A percentile compares a stretch with the other conserved stretches of the same genome.
Conservation (phyloP, 2,113 vertebrate species). For the Megaleporinus macrocephalus region DNA sequence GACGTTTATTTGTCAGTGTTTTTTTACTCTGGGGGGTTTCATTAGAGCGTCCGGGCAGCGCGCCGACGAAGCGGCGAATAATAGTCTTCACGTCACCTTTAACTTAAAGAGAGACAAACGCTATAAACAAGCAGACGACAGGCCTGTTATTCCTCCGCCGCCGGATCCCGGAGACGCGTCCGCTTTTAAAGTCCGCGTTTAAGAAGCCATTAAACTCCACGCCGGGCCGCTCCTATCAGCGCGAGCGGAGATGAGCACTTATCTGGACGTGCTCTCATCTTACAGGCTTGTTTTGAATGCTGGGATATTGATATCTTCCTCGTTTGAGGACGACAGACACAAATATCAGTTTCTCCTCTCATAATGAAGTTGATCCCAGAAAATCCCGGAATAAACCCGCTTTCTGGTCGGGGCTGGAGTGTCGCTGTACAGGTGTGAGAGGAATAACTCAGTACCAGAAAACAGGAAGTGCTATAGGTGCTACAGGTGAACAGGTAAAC, state of each 20-base stretch:
- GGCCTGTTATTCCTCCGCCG: not conserved
- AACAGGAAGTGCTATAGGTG: no score
- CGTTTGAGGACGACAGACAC: not conserved
- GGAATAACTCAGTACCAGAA: no score
- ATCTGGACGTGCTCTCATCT: not conserved
- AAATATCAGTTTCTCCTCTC: not conserved
- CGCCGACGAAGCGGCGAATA: not conserved
- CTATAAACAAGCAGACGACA: slow-evolving; percentile 8
- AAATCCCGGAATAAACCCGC: not conserved
- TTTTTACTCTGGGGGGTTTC: not conserved
- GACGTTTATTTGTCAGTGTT: not conserved
- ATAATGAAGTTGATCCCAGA: not conserved
- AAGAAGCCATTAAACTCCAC: slow-evolving; percentile 15
- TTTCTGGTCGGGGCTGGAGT: no score
- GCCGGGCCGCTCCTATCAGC: not conserved
- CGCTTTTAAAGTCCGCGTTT: not conserved
- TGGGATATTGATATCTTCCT: slow-evolving; percentile 1
- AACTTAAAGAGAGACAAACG: slow-evolving; percentile 2
- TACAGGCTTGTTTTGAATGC: not conserved
- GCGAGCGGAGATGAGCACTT: no score
- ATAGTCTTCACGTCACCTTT: slow-evolving; percentile 11
- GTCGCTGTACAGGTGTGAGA: not conserved
- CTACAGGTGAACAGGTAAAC: no score
- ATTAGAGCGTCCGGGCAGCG: not conserved
- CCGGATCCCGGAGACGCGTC: not conserved